Percentiles rank a stretch among this genome's conserved stretches.
These are phyloP conservation scores for Carassius gibelio DNA, from an alignment of 2,113 vertebrate genomes.

Conservation along the genomic window DNA sequence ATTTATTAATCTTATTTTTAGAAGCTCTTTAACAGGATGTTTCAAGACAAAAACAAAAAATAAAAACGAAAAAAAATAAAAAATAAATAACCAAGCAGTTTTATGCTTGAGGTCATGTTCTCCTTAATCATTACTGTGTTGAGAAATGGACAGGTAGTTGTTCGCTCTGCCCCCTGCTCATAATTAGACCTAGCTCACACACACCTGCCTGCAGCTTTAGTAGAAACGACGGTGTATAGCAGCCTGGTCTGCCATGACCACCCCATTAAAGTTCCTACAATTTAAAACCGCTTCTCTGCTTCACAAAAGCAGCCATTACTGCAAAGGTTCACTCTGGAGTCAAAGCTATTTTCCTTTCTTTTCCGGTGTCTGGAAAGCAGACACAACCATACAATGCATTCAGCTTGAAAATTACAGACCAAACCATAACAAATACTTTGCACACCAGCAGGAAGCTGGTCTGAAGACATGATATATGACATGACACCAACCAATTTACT, in stretches of 20 bases:
- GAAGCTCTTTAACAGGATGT: neutral
- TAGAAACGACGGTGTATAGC: neutral
- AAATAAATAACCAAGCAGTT: neutral
- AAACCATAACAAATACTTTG: neutral
- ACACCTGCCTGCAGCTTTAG: constrained; percentile 18
- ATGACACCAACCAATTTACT: neutral
- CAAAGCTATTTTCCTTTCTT: constrained; percentile 13
- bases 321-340: constrained; percentile 18
- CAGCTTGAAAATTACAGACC: neutral
- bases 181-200: constrained; percentile 24
- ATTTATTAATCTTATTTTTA: neutral
- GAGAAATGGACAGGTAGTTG: constrained; percentile 18
- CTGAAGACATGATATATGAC: neutral
- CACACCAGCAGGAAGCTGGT: neutral
- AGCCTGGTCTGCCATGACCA: constrained; percentile 7
- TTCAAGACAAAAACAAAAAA: constrained; percentile 45
- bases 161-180: neutral
- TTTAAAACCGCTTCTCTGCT: constrained; percentile 18
- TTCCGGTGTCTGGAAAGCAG: neutral
- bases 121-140: constrained; percentile 7
- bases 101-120: neutral
- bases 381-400: constrained; percentile 4
- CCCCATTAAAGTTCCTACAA: constrained; percentile 34
- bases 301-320: neutral
- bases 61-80: no score